These are phyloP conservation scores for Microcebus ravelobensis DNA, from an alignment of 2,113 vertebrate species.

Conservation along the genomic window DNA sequence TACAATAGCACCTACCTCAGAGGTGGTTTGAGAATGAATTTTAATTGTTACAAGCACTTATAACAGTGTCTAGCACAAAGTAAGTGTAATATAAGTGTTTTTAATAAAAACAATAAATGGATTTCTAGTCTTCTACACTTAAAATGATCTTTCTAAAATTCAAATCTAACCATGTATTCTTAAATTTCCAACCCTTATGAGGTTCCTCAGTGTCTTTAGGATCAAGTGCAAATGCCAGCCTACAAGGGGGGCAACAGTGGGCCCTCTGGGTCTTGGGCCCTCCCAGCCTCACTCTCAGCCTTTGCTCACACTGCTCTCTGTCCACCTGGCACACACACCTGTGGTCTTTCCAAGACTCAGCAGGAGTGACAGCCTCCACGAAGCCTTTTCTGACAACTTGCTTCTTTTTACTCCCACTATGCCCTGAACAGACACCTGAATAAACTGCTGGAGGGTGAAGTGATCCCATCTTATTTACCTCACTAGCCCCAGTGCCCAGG, in stretches of 20 bases:
- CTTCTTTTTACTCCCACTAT: neutral
- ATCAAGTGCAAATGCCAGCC: neutral
- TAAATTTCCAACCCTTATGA: neutral
- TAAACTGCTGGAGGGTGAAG: constrained; percentile 12
- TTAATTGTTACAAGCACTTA: neutral
- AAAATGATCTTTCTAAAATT: neutral
- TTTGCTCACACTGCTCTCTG: neutral
- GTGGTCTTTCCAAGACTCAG: neutral
- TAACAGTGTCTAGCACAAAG: neutral
- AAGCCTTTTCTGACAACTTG: neutral
- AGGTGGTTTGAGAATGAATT: neutral
- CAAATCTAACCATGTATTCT: neutral
- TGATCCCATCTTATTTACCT: neutral
- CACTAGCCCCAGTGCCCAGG: neutral
- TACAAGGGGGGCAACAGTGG: neutral
- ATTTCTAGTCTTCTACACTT: neutral
- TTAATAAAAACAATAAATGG: neutral
- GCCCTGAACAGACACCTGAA: neutral
- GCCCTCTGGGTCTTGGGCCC: neutral
- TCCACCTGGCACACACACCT: neutral
- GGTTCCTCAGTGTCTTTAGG: neutral
- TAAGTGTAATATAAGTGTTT: neutral
- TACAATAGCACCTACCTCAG: neutral
- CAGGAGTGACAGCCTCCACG: neutral
- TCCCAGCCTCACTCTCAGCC: neutral